phyloP scores from a whole-genome alignment of 2,113 vertebrate species.

The Pithys albifrons region DNA sequence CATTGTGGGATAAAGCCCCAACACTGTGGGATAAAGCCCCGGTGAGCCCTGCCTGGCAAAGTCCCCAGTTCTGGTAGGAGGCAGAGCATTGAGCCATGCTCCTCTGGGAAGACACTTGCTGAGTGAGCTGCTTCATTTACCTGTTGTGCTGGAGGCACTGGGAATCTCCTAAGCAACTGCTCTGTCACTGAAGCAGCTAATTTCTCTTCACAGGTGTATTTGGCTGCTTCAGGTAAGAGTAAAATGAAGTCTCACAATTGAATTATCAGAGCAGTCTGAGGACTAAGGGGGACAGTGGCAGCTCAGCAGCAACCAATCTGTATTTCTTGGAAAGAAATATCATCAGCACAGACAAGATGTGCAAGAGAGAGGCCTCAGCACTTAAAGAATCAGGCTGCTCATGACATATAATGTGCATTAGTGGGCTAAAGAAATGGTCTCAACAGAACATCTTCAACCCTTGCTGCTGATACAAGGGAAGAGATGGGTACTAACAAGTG shows the following conservation, averaged over 20 bases:
- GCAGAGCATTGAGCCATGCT: background rate
- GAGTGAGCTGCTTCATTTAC: background rate
- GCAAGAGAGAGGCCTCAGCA: background rate
- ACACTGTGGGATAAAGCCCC: background rate
- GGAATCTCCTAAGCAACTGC: background rate
- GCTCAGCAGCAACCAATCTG: background rate
- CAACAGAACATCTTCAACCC: background rate
- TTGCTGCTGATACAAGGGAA: background rate
- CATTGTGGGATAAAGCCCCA: background rate
- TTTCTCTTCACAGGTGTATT: constrained; percentile 6
- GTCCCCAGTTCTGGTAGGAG: background rate
- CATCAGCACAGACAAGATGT: background rate
- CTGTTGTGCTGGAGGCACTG: background rate
- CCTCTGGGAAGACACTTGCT: background rate
- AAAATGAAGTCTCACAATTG: background rate
- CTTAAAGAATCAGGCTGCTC: background rate
- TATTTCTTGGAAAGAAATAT: background rate
- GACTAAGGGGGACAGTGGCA: background rate
- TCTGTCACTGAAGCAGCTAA: background rate
- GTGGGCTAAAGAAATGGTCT: background rate
- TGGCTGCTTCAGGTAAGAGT: background rate
- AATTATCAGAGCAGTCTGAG: background rate
- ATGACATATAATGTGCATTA: background rate
- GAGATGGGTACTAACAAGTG: background rate
- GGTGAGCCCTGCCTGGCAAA: background rate